Evolutionary conservation across 1,140 invertebrate genomes (phyloP), one percentile per base, ranked within the genome.

Genomic region (Lepidurus packardi): DNA sequence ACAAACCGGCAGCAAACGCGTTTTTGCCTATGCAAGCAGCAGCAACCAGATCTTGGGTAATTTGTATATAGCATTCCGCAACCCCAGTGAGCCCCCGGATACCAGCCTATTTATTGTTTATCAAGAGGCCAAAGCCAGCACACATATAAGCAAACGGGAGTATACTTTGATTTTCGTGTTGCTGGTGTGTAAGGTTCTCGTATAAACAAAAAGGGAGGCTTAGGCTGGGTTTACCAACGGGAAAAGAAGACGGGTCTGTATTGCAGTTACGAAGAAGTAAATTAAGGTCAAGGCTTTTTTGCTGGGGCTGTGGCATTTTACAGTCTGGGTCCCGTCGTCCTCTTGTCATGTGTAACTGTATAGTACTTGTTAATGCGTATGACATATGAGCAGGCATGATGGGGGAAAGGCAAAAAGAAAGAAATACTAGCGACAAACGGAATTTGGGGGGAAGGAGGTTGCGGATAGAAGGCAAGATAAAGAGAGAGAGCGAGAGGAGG

Each of bases 331-430:
- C 53, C 53, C 6, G 21, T 21, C 53, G 53, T 7, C 53, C 53
- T 65, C 53, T 13, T 65, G 53, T 65, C 53, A 65, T 65, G 21
- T 65, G 53, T 65, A 65, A 65, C 53, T 65, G 53, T 65, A 65
- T 65, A 65, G 53, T 65, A 65, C 53, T 65, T 65, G 53, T 65
- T 65, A 65, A 65, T 65, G 53, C 21, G 53, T 65, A 65, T 65
- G 53, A 65, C 53, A 65, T n/a, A 65, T 65, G 53, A 65, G 53
- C 53, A 65, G 53, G 53, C 53, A 65, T 65, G 53, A 65, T 65
- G 53, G 53, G 53, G 53, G 34, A 34, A 34, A 34, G 34, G 34
- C 34, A 4, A 4, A 34, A 34, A 34, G 34, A 2, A 34, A 34
- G 34, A 34, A 34, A 34, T 34, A 65, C 53, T 13, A 7, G 53